Evolutionary conservation across 2,888 invertebrate genomes (phyloP), one percentile per base, ranked within the genome.

Genomic region (Trissolcus japonicus): DNA sequence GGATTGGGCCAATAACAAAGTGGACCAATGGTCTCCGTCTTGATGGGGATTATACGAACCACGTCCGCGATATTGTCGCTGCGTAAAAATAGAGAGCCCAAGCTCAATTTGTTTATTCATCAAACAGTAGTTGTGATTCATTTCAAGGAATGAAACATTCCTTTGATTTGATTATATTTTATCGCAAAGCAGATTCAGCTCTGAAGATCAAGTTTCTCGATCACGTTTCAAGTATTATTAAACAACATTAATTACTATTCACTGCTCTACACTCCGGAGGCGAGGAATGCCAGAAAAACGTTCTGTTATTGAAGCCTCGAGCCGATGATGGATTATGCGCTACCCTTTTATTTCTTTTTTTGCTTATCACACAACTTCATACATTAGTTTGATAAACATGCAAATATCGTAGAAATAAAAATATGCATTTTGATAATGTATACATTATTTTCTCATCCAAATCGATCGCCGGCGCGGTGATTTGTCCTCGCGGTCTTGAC

Each of bases 101-200:
- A 41, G 43, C 48, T 35, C 35, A 55, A 66, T 56, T 66, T 56
- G 65, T 66, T 66, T 65, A 65, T 65, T 55, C 63, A 55, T 55
- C 35, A 63, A 63, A 54, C 7, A 9, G 17, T 17, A 25, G 14
- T n/a, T 46, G 55, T 55, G 48, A 55, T 65, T 65, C 55, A 65
- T 65, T 46, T 48, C 29, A 29, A 43, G 43, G 54, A 63, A 54
- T 16, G 63, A 40, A 40, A 14, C 55, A 55, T 55, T 55, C 55
- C 40, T 29, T 55, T 40, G 40, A n/a, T 55, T 55, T n/a, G n/a
- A 55, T 55, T 55, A 55, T 40, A 17, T 55, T 55, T 55, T 55
- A 55, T 55, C 29, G n/a, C 14, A 6, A 35, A 16, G 55, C 25
- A 55, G 29, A 55, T 40, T 54, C 53, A 54, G 21, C 29, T 13